Evolutionary conservation across 2,888 invertebrate genomes (phyloP).

Genomic region (Xestia rhomboidea): DNA sequence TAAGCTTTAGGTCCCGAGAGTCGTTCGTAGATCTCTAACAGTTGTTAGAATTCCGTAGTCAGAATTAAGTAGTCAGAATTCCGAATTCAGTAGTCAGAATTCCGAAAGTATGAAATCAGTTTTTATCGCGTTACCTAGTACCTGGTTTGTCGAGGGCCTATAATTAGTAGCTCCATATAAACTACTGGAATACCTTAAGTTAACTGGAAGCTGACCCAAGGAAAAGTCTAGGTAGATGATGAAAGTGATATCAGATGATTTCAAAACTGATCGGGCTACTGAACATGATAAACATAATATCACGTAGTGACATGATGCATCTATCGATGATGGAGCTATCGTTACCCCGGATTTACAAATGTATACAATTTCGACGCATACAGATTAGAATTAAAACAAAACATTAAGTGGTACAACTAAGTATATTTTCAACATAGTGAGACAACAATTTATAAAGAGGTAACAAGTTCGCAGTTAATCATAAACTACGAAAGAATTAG

Average conservation of each 20-base stretch:
- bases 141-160: background rate
- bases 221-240: background rate
- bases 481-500: constrained; percentile 3
- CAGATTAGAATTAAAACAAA: constrained; percentile 4
- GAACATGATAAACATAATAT: background rate
- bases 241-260: background rate
- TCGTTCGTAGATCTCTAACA: background rate
- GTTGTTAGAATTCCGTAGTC: background rate
- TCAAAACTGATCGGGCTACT: background rate
- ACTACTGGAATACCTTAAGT: background rate
- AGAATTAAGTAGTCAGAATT: background rate
- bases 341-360: background rate
- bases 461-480: constrained; percentile 21
- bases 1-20: background rate
- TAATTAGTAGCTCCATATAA: background rate
- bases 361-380: too few relatives aligned
- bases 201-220: background rate
- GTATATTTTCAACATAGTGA: constrained; percentile 36
- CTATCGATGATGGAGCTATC: too few relatives aligned
- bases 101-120: background rate
- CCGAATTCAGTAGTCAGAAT: background rate
- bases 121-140: background rate
- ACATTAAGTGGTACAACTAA: background rate
- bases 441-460: constrained; percentile 31
- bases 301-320: background rate